Conservation (phyloP, 1,140 invertebrate species). For the Bilobella aurantiaca region DNA sequence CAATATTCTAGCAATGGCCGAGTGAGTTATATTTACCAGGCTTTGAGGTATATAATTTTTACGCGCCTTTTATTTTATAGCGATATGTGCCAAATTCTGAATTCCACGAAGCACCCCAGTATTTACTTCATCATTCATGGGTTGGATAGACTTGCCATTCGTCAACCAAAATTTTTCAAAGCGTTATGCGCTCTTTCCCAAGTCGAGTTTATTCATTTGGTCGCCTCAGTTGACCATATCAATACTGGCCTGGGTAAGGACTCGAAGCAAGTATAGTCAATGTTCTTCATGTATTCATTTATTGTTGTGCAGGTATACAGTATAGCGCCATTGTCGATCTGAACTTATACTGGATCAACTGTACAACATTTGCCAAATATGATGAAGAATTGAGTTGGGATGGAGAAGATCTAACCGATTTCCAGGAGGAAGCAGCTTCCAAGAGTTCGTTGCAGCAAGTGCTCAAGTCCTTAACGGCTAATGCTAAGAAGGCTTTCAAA, state of each 20-base stretch:
- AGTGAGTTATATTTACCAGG: neutral
- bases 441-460: constrained; percentile 25
- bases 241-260: constrained; percentile 25
- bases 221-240: constrained; percentile 23
- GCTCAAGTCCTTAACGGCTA: constrained; percentile 24
- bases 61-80: constrained; percentile 5
- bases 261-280: neutral
- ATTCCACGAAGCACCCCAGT: neutral
- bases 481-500: constrained; percentile 27
- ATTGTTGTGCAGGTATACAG: constrained; percentile 20
- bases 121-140: constrained; percentile 23
- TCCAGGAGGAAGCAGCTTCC: constrained; percentile 6
- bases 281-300: no score
- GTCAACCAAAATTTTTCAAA: constrained; percentile 19
- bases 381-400: constrained; percentile 19
- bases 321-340: constrained; percentile 13
- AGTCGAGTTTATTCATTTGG: constrained; percentile 21
- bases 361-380: constrained; percentile 21
- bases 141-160: constrained; percentile 23
- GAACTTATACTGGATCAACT: constrained; percentile 27
- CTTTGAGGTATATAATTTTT: neutral
- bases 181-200: constrained; percentile 9
- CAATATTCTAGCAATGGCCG: neutral
- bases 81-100: neutral
- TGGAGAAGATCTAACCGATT: neutral